Base-by-base conservation (phyloP, 2,113 vertebrate genomes). In the Todiramphus saurophagus region DNA sequence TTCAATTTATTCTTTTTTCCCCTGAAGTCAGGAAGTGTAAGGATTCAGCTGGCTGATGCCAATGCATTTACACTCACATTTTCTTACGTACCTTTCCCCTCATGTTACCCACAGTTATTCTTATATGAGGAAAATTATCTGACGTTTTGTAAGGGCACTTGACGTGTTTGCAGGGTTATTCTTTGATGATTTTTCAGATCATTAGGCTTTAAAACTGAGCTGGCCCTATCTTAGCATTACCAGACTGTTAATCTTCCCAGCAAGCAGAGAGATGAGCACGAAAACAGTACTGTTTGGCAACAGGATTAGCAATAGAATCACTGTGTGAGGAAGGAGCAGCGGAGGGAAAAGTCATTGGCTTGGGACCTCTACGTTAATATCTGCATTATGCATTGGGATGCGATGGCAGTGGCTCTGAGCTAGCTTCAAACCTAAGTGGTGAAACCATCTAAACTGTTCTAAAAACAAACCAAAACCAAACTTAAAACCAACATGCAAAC, bases 401-500 rank as follows among this genome's bases (percentile, higher is more conserved):
- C 10, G 24, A 37, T 67, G n/a, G 19, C 3, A 7, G 0, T 68
- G 16, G 24, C 25, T 83, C 39, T 60, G 50, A 74, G 30, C 28
- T 72, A 27, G 48, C 82, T 87, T 87, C 84, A 37, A 84, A 62
- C 46, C 7, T 7, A 39, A 70, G 33, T 37, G 28, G 3, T 70
- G 28, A 74, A 93, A 48, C 39, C 12, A 21, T 13, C 12, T 37
- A 37, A 68, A 13, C 16, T 24, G 19, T 10, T 66, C 25, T 56
- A 44, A 55, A 78, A 87, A 9, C 5, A 5, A 68, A 82, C 23
- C 39, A 3, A 67, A 82, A 27, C 39, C 25, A 44, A 56, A 64
- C 13, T 21, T 28, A 21, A 62, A 78, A 12, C 1, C 4, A 43
- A 2, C 9, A 11, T 2, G 1, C 20, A 39, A 27, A 16, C 37